These are phyloP conservation scores for Sebastes hubbsi DNA, from an alignment of 2,797 vertebrate species.

Conservation along the genomic window DNA sequence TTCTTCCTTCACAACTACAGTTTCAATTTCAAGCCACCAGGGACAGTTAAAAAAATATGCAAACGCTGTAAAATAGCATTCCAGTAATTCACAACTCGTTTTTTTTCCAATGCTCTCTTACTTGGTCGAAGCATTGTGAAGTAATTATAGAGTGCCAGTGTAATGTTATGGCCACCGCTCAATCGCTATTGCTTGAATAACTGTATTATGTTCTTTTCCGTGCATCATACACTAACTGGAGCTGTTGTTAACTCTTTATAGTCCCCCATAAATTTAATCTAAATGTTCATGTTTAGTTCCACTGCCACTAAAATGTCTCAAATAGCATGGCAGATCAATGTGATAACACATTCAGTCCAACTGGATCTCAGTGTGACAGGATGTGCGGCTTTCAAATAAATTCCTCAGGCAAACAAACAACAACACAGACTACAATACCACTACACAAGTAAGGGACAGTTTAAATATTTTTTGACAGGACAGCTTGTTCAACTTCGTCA, in stretches of 20 bases:
- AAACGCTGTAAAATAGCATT: conserved; percentile 22
- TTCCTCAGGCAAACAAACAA: conserved; percentile 66
- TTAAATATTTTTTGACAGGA: conserved; percentile 68
- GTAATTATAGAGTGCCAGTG: conserved; percentile 42
- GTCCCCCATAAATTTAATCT: conserved; percentile 41
- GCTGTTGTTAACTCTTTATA: conserved; percentile 36
- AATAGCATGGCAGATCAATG: conserved; percentile 58
- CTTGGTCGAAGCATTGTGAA: conserved; percentile 34
- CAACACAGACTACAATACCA: conserved; percentile 58
- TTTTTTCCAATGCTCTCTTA: background rate
- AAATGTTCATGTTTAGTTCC: conserved; percentile 34
- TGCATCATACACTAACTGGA: conserved; percentile 26
- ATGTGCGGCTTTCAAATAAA: conserved; percentile 66
- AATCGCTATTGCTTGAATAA: conserved; percentile 35
- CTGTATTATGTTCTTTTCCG: conserved; percentile 34
- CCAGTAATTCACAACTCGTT: conserved; percentile 17
- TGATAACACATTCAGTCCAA: conserved; percentile 55
- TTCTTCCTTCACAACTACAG: conserved; percentile 2
- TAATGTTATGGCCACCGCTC: conserved; percentile 36
- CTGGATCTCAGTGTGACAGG: conserved; percentile 64
- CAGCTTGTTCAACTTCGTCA: conserved; percentile 71
- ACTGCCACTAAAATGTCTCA: conserved; percentile 47
- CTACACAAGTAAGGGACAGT: conserved; percentile 55
- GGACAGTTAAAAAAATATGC: conserved; percentile 10
- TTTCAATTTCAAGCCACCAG: conserved; percentile 17